phyloP scores from a whole-genome alignment of 2,113 vertebrate species.

The Dipodomys spectabilis region DNA sequence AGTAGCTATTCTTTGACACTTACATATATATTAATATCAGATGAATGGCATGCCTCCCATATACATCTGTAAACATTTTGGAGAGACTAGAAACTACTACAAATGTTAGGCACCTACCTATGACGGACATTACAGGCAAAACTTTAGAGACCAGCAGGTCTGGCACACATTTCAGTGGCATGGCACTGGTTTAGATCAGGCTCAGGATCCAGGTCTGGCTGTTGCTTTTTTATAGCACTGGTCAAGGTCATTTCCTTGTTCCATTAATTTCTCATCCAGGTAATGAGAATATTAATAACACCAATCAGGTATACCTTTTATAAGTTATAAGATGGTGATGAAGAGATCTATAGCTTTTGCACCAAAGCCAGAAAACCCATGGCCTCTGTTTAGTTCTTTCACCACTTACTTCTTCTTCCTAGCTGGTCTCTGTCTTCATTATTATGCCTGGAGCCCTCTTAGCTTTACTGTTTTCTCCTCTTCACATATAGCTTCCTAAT shows the following conservation, averaged over 20 bases:
- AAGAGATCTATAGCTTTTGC: not conserved
- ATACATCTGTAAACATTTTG: not conserved
- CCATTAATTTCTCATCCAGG: not conserved
- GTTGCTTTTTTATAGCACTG: not conserved
- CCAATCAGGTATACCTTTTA: not conserved
- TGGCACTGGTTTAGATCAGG: not conserved
- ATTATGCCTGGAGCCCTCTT: not conserved
- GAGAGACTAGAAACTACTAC: not conserved
- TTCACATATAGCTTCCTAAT: not conserved
- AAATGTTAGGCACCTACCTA: not conserved
- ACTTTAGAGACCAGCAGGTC: not conserved
- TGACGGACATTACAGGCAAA: not conserved
- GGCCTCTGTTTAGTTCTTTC: too few relatives aligned
- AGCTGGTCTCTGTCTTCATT: not conserved
- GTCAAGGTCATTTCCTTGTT: not conserved
- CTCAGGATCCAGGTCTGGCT: not conserved
- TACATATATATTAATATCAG: not conserved
- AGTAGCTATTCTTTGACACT: constrained; percentile 58
- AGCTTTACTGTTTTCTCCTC: not conserved
- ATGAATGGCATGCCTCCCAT: not conserved
- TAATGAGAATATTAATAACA: not conserved
- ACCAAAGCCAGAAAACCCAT: not conserved
- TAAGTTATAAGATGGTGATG: not conserved
- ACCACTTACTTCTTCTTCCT: not conserved
- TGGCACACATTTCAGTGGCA: not conserved